Evolutionary conservation across 1,140 invertebrate species (phyloP), one percentile per base, ranked within the genome.

Genomic region (Conus betulinus): DNA sequence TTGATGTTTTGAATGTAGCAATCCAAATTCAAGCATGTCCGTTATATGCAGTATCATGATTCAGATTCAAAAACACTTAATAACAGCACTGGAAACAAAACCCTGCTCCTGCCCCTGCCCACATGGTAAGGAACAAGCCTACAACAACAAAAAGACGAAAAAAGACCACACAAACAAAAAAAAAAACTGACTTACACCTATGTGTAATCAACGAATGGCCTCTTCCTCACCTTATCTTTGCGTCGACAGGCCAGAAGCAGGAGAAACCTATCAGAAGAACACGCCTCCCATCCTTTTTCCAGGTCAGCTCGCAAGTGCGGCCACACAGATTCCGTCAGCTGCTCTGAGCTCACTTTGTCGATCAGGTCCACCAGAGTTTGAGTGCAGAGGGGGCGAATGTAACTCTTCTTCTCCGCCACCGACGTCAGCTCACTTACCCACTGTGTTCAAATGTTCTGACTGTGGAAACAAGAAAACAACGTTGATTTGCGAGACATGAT

Each of bases 241-340:
- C 84, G 39, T 13, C 85, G 60, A 27, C 88, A 89, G 6, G 53
- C 55, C 23, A 91, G 67, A 15, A 91, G 52, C 5, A 92, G 88
- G 4, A 83, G 76, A 7, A 92, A 82, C 81, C 39, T 89, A 79
- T 92, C 89, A 53, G 90, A 74, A 17, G 87, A 82, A 74, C 91
- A 92, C 11, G 25, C 55, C 51, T 90, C 89, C 92, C 91, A 91
- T 20, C 91, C 92, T 25, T 52, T 25, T 10, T 78, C 87, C 39
- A 91, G 60, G 23, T 87, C 53, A 1, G 52, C 85, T 84, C 88
- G n/a, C n/a, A 92, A 2, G 83, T 90, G 88, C 10, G 89, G 89
- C 84, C 89, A 91, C 23, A 92, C 53, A 17, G 53, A 60, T 4
- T 83, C 57, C n/a, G 79, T 84, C 74, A 91, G 90, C 11, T 51